phyloP scores from a whole-genome alignment of 2,888 invertebrate genomes.

The Drosophila stalkeri region DNA sequence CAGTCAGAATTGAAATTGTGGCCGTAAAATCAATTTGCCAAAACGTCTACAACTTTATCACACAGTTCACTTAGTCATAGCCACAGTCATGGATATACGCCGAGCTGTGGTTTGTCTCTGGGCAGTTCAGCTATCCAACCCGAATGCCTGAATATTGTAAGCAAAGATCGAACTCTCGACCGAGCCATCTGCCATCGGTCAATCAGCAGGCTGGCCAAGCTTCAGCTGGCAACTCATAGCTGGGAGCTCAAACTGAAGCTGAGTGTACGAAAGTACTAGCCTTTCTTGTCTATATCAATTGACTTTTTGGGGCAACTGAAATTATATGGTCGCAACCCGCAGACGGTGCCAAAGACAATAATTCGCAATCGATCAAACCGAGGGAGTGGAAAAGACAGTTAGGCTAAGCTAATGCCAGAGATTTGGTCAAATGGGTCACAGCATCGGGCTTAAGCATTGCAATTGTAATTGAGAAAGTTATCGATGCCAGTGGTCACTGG shows the following conservation, averaged over 20 bases:
- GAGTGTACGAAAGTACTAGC: conserved; percentile 69
- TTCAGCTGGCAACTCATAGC: conserved; percentile 34
- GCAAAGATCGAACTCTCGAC: conserved; percentile 25
- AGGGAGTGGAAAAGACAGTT: conserved; percentile 34
- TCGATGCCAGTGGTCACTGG: conserved; percentile 10
- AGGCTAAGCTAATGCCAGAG: conserved; percentile 79
- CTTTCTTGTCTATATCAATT: conserved; percentile 75
- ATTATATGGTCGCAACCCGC: conserved; percentile 57
- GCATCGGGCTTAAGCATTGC: conserved; percentile 44
- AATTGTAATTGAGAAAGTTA: conserved; percentile 58
- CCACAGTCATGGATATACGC: conserved; percentile 21
- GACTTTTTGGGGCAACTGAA: conserved; percentile 75
- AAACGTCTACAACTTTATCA: conserved; percentile 83
- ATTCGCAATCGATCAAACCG: conserved; percentile 57
- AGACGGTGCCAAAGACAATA: conserved; percentile 70
- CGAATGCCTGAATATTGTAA: conserved; percentile 52
- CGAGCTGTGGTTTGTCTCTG: conserved; percentile 23
- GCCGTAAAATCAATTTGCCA: conserved; percentile 83
- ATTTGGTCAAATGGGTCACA: conserved; percentile 80
- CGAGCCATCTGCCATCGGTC: conserved; percentile 59
- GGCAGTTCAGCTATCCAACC: conserved; percentile 23
- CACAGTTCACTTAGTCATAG: conserved; percentile 56
- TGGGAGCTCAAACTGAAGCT: conserved; percentile 14
- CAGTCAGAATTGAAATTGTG: conserved; percentile 61
- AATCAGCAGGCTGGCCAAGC: conserved; percentile 38